Evolutionary conservation across 37 sponge, comb jelly and placozoan genomes (phyloP).

Genomic region (Cliona cf. orientalis): DNA sequence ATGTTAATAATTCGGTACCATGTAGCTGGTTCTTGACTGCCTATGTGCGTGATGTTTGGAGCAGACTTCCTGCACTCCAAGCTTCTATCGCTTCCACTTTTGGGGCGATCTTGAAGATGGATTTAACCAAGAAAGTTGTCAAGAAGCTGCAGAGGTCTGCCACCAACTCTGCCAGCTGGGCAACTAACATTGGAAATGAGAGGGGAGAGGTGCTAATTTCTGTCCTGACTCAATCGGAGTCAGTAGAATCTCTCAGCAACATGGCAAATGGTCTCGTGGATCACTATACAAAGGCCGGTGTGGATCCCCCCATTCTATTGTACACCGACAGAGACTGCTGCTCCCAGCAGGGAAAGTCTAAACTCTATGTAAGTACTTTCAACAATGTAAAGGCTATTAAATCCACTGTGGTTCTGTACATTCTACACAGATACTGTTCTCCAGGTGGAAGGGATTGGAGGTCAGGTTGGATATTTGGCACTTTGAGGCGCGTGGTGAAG

Average conservation of each 20-base stretch:
- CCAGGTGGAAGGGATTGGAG: too few species aligned
- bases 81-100: constrained; percentile 26
- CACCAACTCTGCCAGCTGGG: constrained; percentile 39
- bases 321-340: constrained; percentile 55
- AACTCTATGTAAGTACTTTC: background rate
- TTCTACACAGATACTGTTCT: too few species aligned
- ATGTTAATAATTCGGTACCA: too few species aligned
- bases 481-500: too few species aligned
- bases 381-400: background rate
- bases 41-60: constrained; percentile 32
- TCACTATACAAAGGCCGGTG: background rate
- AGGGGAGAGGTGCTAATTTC: constrained; percentile 56
- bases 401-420: constrained; percentile 8
- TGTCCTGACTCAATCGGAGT: constrained; percentile 38
- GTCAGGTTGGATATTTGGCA: too few species aligned
- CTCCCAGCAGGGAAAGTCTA: background rate
- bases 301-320: background rate
- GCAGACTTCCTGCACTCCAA: constrained; percentile 32
- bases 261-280: constrained; percentile 43
- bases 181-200: constrained; percentile 69
- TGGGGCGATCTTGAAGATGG: constrained; percentile 50
- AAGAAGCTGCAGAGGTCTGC: constrained; percentile 57
- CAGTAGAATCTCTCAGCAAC: background rate
- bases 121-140: constrained; percentile 56
- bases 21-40: constrained; percentile 23